Evolutionary conservation across 2,113 vertebrate genomes (phyloP).

Genomic region (Nesoenas mayeri): DNA sequence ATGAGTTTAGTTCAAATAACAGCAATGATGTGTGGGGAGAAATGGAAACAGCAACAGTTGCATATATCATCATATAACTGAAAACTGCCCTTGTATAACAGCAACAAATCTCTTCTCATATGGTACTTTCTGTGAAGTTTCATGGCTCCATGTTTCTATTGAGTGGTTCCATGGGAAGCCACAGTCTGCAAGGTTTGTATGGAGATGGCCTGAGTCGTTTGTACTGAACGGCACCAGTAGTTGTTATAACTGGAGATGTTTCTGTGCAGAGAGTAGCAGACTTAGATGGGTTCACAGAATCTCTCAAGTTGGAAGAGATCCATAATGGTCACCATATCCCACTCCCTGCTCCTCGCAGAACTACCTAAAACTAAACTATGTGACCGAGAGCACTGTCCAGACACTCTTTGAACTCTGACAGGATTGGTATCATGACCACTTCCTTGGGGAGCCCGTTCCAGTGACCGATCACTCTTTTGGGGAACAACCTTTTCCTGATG

Average conservation of each 20-base stretch:
- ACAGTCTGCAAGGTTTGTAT: not conserved
- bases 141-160: not conserved
- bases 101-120: not conserved
- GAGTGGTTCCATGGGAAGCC: not conserved
- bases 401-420: not conserved
- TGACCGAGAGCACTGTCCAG: not conserved
- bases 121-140: not conserved
- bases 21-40: not conserved
- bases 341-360: not conserved
- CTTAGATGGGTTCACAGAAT: not conserved
- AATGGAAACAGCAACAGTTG: not conserved
- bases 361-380: not conserved
- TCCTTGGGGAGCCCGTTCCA: not conserved
- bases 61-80: not conserved
- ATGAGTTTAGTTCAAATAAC: not conserved
- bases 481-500: not conserved
- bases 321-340: not conserved
- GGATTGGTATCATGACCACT: not conserved
- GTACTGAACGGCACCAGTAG: too few species aligned
- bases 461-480: not conserved
- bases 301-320: not conserved
- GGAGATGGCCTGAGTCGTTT: rapidly evolving
- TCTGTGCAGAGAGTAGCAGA: not conserved
- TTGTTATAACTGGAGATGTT: not conserved
- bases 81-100: not conserved